These are phyloP conservation scores for Megaustenia siamemsis DNA, from an alignment of 2,888 invertebrate genomes.

Conservation along the genomic window DNA sequence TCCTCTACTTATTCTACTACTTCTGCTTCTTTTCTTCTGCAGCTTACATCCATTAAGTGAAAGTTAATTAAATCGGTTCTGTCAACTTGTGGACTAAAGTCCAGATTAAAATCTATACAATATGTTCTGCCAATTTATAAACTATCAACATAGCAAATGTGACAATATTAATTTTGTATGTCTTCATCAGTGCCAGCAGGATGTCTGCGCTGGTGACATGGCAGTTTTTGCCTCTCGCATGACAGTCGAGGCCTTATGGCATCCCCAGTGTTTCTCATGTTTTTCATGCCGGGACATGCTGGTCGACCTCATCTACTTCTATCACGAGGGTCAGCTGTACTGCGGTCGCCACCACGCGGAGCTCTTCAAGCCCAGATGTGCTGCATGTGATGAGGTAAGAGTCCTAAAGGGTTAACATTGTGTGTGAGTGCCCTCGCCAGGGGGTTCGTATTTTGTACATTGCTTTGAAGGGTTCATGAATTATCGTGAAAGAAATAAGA, in stretches of 20 bases:
- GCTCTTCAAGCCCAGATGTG: constrained; percentile 96
- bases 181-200: constrained; percentile 88
- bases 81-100: too few relatives aligned
- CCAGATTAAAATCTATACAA: too few relatives aligned
- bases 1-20: too few relatives aligned
- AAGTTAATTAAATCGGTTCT: too few relatives aligned
- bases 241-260: constrained; percentile 92
- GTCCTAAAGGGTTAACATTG: background rate
- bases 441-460: too few relatives aligned
- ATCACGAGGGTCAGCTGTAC: constrained; percentile 90
- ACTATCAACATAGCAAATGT: too few relatives aligned
- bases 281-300: constrained; percentile 94
- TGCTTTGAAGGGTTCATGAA: too few relatives aligned
- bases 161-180: background rate
- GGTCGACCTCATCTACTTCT: constrained; percentile 98
- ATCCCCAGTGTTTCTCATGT: constrained; percentile 97
- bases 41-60: background rate
- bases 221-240: constrained; percentile 93
- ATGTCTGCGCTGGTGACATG: constrained; percentile 92
- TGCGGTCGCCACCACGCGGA: constrained; percentile 99
- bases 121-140: too few relatives aligned
- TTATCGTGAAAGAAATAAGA: too few relatives aligned
- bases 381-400: constrained; percentile 97
- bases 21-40: background rate
- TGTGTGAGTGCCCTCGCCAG: too few relatives aligned